A percentile compares a stretch with the other conserved stretches of the same genome.
Evolutionary conservation across 2,888 invertebrate species (phyloP).

Genomic region (Rutpela maculata): DNA sequence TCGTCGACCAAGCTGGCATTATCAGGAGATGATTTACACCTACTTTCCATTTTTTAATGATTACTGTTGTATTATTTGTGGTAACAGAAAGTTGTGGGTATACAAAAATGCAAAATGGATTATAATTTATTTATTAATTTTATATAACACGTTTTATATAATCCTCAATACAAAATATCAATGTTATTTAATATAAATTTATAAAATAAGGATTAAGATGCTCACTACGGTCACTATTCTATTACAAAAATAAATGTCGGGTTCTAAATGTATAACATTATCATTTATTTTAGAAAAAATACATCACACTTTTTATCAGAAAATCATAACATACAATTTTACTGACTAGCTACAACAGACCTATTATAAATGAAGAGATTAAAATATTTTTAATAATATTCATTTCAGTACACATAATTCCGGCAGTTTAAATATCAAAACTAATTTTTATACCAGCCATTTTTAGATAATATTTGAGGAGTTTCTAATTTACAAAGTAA

Average conservation of each 20-base stretch:
- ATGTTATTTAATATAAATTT: constrained; percentile 2
- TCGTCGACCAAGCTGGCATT: too few relatives aligned
- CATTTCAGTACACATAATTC: not conserved
- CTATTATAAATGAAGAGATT: not conserved
- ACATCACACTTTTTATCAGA: not conserved
- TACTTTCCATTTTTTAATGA: too few relatives aligned
- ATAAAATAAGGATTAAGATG: not conserved
- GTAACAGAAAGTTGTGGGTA: not conserved
- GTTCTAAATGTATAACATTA: not conserved
- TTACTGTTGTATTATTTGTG: not conserved
- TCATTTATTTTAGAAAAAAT: not conserved
- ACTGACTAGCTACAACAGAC: constrained; percentile 1
- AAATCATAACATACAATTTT: not conserved
- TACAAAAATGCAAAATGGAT: not conserved
- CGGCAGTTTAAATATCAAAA: too few relatives aligned
- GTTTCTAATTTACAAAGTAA: not conserved
- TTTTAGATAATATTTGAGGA: too few relatives aligned
- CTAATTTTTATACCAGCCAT: too few relatives aligned
- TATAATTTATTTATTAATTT: constrained; percentile 1
- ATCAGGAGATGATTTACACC: too few relatives aligned
- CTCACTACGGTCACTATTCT: not conserved
- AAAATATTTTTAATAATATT: not conserved
- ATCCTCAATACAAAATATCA: constrained; percentile 7
- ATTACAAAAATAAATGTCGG: not conserved
- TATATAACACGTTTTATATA: not conserved